Evolutionary conservation across 2,113 vertebrate genomes (phyloP), one percentile per base, ranked within the genome.

Genomic region (Mastomys coucha): DNA sequence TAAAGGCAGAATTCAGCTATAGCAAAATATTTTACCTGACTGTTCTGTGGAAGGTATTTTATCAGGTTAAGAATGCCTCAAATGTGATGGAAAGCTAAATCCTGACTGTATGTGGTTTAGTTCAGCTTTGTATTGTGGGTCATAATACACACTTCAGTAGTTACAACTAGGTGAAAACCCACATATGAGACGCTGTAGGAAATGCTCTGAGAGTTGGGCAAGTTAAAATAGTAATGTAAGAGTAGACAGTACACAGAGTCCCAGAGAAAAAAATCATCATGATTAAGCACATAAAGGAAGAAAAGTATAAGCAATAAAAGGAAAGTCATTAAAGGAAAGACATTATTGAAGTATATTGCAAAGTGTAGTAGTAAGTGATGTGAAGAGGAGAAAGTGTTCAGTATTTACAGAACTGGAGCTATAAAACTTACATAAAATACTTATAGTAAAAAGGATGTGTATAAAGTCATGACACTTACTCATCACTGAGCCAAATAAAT

Each of bases 151-250:
- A 28, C 6, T 14, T 53, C 78, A 42, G 36, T 91, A 51, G 39
- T 58, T 87, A 72, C 95, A 91, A 95, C 51, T 51, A 76, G 42
- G 72, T 5, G 69, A 42, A 97, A 90, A 90, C 67, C 7, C 75
- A 93, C 39, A 91, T 51, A 8, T 11, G 7, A 81, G 60, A 65
- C 49, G 7, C 92, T 85, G 20, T 8, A 56, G 84, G 85, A 70
- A 16, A 88, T 36, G 33, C 16, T 5, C 33, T 70, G 33, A 36
- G 67, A 70, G 67, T 36, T 36, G 67, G 53, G 75, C 67, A 63
- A 53, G 5, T 72, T 90, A 24, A 24, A 22, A 53, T 22, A 13
- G 7, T 45, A 33, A 9, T 63, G 3, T 87, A 45, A 88, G 76
- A 60, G 3, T 69, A 53, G 45, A 49, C 16, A 16, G 39, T 22